These are phyloP conservation scores for Hepsetus odoe DNA, from an alignment of 2,113 vertebrate genomes.

Conservation along the genomic window DNA sequence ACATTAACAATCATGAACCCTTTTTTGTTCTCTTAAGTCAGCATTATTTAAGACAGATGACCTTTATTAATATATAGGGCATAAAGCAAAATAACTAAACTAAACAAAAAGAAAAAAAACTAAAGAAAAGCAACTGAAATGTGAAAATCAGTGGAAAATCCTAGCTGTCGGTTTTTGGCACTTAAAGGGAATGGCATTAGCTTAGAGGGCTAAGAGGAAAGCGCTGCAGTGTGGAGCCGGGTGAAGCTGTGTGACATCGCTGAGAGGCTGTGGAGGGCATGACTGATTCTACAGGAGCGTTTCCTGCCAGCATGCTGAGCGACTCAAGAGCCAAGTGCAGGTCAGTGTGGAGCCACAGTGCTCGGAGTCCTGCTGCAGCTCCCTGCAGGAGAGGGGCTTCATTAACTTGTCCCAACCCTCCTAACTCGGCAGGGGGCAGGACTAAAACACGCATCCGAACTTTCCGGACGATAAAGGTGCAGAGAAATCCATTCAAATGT, in stretches of 20 bases:
- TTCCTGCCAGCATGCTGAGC: not conserved
- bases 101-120: no score
- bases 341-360: not conserved
- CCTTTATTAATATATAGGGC: no score
- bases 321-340: not conserved
- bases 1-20: no score
- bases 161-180: not conserved
- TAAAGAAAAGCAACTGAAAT: no score
- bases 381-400: not conserved
- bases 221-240: not conserved
- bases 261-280: not conserved
- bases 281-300: conserved; percentile 10
- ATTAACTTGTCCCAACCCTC: not conserved
- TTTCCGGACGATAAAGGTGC: not conserved
- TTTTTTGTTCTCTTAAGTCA: no score
- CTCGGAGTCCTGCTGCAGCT: not conserved
- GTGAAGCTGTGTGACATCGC: conserved; percentile 5
- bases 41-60: no score
- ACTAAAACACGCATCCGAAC: not conserved
- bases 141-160: not conserved
- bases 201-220: not conserved
- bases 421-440: not conserved
- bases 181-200: not conserved
- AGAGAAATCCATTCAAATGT: no score
- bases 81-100: no score